These are phyloP conservation scores for Lissonota sp. DNA, from an alignment of 2,888 invertebrate genomes.

Conservation along the genomic window DNA sequence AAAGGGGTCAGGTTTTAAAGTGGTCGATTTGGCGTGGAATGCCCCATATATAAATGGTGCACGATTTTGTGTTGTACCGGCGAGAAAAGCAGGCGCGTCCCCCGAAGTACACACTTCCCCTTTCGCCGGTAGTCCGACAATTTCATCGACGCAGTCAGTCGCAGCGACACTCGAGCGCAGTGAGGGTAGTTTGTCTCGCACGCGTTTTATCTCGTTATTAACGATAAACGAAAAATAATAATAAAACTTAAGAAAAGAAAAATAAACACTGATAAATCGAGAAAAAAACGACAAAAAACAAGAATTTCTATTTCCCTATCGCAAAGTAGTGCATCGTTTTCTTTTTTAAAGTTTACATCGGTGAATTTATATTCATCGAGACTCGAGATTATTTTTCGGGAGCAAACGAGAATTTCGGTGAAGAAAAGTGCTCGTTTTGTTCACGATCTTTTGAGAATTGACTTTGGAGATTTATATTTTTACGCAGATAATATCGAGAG, in stretches of 20 bases:
- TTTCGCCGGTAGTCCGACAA: conserved; percentile 60
- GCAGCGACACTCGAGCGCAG: conserved; percentile 80
- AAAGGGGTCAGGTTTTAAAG: too few species aligned
- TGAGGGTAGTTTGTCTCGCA: conserved; percentile 83
- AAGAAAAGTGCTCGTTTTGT: too few species aligned
- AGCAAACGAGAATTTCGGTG: too few species aligned
- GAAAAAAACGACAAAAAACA: conserved; percentile 13
- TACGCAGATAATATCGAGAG: too few species aligned
- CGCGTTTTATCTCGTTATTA: conserved; percentile 84
- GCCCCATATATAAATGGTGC: background rate
- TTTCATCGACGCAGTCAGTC: conserved; percentile 83
- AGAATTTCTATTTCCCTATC: too few species aligned
- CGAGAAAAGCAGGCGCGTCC: conserved; percentile 79
- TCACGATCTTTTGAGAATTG: too few species aligned
- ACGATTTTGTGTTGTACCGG: conserved; percentile 73
- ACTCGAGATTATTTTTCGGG: too few species aligned
- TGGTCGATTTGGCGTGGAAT: too few species aligned
- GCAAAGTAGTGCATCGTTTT: too few species aligned
- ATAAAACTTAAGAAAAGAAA: conserved; percentile 13
- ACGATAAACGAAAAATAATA: conserved; percentile 23
- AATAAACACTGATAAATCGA: conserved; percentile 71
- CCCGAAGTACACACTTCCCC: conserved; percentile 79
- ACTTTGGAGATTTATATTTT: too few species aligned
- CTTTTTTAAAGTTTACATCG: too few species aligned
- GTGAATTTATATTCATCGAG: too few species aligned